Conservation (phyloP, 92 coral and sea anemone species). For the Chrysogorgia sp. region DNA sequence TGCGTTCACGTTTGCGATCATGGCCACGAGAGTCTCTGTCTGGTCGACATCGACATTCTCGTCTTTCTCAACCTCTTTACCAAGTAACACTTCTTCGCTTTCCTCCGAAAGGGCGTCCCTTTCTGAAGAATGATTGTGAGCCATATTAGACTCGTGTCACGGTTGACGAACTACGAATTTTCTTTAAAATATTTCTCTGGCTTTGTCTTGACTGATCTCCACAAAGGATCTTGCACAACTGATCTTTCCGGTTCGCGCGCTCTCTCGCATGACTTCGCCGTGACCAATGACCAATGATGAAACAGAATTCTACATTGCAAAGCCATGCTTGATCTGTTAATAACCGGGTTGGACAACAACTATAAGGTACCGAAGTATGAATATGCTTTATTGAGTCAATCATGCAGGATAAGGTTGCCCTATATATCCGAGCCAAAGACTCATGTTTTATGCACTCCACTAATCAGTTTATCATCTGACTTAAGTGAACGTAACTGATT, state of each 20-base stretch:
- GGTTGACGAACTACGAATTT: not conserved
- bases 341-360: no score
- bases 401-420: no score
- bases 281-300: constrained; percentile 4
- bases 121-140: not conserved
- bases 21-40: not conserved
- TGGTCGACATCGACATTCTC: not conserved
- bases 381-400: no score
- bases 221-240: constrained; percentile 29
- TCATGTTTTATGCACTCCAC: no score
- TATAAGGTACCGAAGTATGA: no score
- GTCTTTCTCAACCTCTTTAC: not conserved
- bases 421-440: no score
- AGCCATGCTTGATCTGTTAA: no score
- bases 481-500: no score
- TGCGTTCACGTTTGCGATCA: not conserved
- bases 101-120: constrained; percentile 19
- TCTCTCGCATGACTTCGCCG: not conserved
- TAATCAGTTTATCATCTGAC: no score
- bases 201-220: not conserved
- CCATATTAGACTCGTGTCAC: not conserved
- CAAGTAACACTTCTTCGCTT: not conserved
- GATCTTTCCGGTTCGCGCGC: constrained; percentile 26
- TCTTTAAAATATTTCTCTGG: not conserved
- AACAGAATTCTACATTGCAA: no score